Base-by-base conservation (phyloP, 2,113 vertebrate genomes). In the Actinemys pallida region DNA sequence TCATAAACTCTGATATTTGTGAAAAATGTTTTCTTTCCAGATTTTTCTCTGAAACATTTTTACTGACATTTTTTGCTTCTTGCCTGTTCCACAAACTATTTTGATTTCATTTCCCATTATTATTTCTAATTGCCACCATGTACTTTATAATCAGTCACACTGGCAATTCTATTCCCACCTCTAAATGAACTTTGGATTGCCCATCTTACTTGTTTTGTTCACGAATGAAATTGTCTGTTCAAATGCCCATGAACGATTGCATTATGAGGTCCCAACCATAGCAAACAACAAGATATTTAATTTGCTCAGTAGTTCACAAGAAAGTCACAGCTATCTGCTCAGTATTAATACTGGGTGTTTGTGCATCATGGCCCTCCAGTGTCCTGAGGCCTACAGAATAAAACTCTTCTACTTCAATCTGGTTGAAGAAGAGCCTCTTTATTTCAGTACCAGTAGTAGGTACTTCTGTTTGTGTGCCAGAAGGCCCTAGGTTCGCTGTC, bases 41-140 rank as follows among this genome's bases (percentile, higher is more conserved):
- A 0, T 1, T 72, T 52, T 78, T 7, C 2, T 20, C 54, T 50
- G 8, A 20, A 24, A 56, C 1, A 7, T 11, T 9, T 7, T 56
- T 69, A 10, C 0, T 13, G 17, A 53, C 80, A 65, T 22, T 78
- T 10, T 90, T 79, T 27, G 2, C 4, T 54, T 86, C 12, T 35
- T 47, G 45, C 3, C 49, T 86, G 1, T 75, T 93, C 52, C 54
- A 84, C 52, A 79, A 89, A 22, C 1, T 12, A 53, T 42, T 39
- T 62, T 62, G 25, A 62, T 62, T 62, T 62, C 11, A 62, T 62
- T 62, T 62, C 57, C 57, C 57, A 29, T 31, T 29, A 59, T 59
- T 59, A 62, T 62, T 62, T 62, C 27, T 62, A 62, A 31, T 62
- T 62, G 27, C 27, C 57, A 29, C 27, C 25, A 59, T 59, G 57